phyloP scores from a whole-genome alignment of 2,888 invertebrate species.

The Aspidiotus destructor region DNA sequence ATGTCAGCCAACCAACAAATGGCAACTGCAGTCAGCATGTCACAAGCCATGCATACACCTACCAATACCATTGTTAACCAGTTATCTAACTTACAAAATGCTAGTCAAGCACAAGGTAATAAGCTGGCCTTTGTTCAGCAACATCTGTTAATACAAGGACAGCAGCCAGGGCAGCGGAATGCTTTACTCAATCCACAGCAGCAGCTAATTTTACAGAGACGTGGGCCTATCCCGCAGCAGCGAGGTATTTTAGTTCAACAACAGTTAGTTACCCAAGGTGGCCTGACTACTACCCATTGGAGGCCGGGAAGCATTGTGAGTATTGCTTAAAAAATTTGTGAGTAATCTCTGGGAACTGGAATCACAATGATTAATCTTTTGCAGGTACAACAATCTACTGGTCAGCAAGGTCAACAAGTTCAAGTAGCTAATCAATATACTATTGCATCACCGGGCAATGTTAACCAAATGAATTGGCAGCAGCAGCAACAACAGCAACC shows the following conservation, averaged over 20 bases:
- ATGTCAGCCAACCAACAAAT: conserved; percentile 9
- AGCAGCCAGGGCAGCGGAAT: conserved; percentile 14
- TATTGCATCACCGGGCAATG: conserved; percentile 5
- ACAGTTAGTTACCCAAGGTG: conserved; percentile 21
- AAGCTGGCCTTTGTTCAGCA: conserved; percentile 20
- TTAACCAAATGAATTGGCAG: conserved; percentile 37
- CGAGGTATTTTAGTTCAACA: conserved; percentile 35
- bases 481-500: conserved; percentile 34
- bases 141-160: conserved; percentile 19
- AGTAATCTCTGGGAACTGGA: not conserved
- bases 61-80: conserved; percentile 10
- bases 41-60: conserved; percentile 12
- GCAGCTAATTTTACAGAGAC: conserved; percentile 36
- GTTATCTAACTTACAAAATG: conserved; percentile 1
- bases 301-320: conserved; percentile 21
- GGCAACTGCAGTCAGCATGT: not conserved
- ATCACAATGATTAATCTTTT: not conserved
- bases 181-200: conserved; percentile 16
- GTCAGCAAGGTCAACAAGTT: conserved; percentile 21
- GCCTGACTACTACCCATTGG: conserved; percentile 26
- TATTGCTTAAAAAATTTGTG: not conserved
- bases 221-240: conserved; percentile 34
- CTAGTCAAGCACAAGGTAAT: conserved; percentile 2
- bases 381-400: conserved; percentile 20
- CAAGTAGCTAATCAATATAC: conserved; percentile 25